Percentiles rank a stretch among this genome's conserved stretches.
phyloP scores from a whole-genome alignment of 2,797 vertebrate genomes.

The Parotocinclus haroldoi region DNA sequence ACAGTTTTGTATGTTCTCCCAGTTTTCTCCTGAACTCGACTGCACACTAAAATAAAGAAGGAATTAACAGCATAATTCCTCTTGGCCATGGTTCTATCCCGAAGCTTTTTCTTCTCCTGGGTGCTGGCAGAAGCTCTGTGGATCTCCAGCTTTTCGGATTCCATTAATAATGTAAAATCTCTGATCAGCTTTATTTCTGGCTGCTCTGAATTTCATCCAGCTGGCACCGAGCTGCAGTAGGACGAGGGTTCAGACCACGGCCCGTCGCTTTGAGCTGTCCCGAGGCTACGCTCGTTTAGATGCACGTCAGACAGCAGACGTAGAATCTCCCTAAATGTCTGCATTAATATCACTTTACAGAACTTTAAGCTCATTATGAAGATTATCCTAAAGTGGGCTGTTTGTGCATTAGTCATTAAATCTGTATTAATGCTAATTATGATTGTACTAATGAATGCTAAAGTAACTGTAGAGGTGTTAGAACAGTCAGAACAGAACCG shows the following conservation, averaged over 20 bases:
- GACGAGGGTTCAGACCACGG: slow-evolving; percentile 21
- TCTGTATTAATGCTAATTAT: too few relatives aligned
- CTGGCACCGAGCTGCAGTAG: slow-evolving; percentile 10
- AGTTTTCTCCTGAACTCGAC: too few relatives aligned
- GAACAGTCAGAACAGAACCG: too few relatives aligned
- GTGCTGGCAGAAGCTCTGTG: background rate
- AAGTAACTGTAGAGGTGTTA: too few relatives aligned
- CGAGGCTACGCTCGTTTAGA: slow-evolving; percentile 10
- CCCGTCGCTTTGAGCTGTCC: slow-evolving; percentile 9
- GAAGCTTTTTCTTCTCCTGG: slow-evolving; percentile 5
- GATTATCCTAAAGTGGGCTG: background rate
- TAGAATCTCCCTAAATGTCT: slow-evolving; percentile 25
- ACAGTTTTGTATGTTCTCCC: too few relatives aligned
- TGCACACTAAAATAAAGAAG: too few relatives aligned
- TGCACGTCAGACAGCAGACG: slow-evolving; percentile 11
- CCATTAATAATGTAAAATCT: slow-evolving; percentile 46
- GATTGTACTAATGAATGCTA: too few relatives aligned
- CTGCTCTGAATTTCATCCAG: slow-evolving; percentile 20
- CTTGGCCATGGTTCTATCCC: background rate
- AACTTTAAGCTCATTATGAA: slow-evolving; percentile 20
- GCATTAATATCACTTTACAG: slow-evolving; percentile 32
- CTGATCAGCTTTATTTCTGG: slow-evolving; percentile 42
- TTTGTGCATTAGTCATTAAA: background rate
- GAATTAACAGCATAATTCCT: too few relatives aligned
- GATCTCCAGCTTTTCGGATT: background rate